Percentiles rank a stretch among this genome's conserved stretches.
Conservation (phyloP, 1,140 invertebrate species). For the Pemphigus obesinymphae region DNA sequence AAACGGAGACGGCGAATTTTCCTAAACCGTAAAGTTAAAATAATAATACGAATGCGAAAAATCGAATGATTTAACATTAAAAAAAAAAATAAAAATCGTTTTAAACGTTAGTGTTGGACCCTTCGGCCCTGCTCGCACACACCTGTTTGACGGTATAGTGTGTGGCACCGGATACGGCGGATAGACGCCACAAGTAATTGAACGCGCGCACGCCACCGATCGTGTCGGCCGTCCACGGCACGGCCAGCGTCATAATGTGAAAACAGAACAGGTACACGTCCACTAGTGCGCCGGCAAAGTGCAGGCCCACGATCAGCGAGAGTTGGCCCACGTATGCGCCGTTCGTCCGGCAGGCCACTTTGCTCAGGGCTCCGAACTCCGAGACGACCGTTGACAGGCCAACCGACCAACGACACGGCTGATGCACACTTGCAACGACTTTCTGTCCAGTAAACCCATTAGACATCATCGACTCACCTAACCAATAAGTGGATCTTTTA, state of each 20-base stretch:
- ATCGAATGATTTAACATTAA: too few relatives aligned
- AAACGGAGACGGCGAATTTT: too few relatives aligned
- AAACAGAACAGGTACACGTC: conserved; percentile 9
- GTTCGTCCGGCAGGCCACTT: neutral
- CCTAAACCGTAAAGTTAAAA: too few relatives aligned
- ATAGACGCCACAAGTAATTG: conserved; percentile 11
- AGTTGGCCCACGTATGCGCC: neutral
- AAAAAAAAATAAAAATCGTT: too few relatives aligned
- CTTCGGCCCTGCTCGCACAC: neutral
- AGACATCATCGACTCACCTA: too few relatives aligned
- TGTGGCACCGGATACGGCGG: neutral
- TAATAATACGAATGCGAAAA: too few relatives aligned
- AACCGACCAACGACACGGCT: neutral
- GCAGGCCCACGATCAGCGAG: neutral
- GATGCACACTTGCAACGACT: neutral
- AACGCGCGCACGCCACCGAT: neutral
- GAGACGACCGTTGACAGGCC: neutral
- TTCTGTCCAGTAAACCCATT: too few relatives aligned
- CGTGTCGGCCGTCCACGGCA: neutral
- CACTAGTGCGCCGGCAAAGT: neutral
- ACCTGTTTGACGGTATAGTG: conserved; percentile 8
- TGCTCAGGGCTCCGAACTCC: neutral
- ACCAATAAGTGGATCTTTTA: too few relatives aligned
- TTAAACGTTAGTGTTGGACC: too few relatives aligned
- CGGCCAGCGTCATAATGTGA: neutral